A percentile compares a stretch with the other conserved stretches of the same genome.
phyloP scores from a whole-genome alignment of 1,140 invertebrate genomes.

The Daktulosphaira vitifoliae region DNA sequence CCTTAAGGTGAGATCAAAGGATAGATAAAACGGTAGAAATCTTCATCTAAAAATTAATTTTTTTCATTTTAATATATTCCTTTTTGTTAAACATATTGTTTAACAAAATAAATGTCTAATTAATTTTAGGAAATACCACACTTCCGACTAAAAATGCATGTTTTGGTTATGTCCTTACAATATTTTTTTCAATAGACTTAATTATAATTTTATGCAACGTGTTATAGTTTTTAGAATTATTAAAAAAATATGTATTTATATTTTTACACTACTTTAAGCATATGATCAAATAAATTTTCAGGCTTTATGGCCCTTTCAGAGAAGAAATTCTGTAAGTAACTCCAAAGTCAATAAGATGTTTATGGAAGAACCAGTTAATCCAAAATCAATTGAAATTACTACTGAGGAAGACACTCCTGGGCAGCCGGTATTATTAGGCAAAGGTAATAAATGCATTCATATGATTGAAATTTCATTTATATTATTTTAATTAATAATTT shows the following conservation, averaged over 20 bases:
- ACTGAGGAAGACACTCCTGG: conserved; percentile 22
- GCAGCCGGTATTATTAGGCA: conserved; percentile 32
- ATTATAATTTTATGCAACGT: too few relatives aligned
- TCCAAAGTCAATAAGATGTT: conserved; percentile 39
- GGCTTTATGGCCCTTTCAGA: conserved; percentile 47
- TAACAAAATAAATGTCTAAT: too few relatives aligned
- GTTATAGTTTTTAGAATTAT: too few relatives aligned
- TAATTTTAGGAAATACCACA: too few relatives aligned
- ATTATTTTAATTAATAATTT: not conserved
- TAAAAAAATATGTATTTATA: too few relatives aligned
- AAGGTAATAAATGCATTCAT: conserved; percentile 23
- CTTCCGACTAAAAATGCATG: too few relatives aligned
- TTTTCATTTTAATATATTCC: too few relatives aligned
- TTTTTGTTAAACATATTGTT: too few relatives aligned
- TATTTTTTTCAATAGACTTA: too few relatives aligned
- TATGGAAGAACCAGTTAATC: conserved; percentile 34
- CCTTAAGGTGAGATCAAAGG: conserved; percentile 55
- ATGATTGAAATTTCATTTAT: not conserved
- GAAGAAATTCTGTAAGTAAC: conserved; percentile 34
- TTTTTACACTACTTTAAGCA: too few relatives aligned
- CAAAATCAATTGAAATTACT: not conserved
- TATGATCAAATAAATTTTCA: too few relatives aligned
- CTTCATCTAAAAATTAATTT: not conserved
- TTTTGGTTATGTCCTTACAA: too few relatives aligned
- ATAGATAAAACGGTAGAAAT: conserved; percentile 25